Evolutionary conservation across 2,797 vertebrate species (phyloP).

Genomic region (Parotocinclus haroldoi): DNA sequence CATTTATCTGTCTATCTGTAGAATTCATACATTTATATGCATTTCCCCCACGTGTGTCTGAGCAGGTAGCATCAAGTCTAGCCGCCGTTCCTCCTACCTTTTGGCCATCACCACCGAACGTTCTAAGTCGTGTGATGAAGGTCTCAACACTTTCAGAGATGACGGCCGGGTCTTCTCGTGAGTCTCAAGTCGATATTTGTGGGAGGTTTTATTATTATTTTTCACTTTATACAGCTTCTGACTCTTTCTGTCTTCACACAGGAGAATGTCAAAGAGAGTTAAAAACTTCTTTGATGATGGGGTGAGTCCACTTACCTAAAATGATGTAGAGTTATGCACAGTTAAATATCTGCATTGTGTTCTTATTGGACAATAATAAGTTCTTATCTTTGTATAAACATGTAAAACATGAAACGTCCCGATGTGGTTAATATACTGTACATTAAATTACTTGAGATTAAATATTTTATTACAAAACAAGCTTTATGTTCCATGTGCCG

Average conservation of each 20-base stretch:
- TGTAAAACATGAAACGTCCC: no score
- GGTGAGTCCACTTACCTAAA: constrained; percentile 68
- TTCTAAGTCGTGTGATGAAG: constrained; percentile 97
- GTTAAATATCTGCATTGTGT: no score
- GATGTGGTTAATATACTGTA: no score
- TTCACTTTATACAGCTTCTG: not conserved
- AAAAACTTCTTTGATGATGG: constrained; percentile 95
- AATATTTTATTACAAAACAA: no score
- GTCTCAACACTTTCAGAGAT: constrained; percentile 89
- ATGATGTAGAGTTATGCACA: no score
- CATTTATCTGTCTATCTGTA: not conserved
- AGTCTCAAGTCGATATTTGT: constrained; percentile 45
- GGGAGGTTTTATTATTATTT: not conserved
- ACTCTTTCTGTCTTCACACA: constrained; percentile 54
- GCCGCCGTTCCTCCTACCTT: constrained; percentile 94
- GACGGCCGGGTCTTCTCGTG: constrained; percentile 86
- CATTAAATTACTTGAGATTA: no score
- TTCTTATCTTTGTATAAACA: no score
- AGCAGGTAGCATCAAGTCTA: constrained; percentile 90
- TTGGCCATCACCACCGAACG: constrained; percentile 93
- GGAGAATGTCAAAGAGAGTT: constrained; percentile 88
- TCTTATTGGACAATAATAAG: no score
- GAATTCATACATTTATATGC: no score
- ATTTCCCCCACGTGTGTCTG: constrained; percentile 46
- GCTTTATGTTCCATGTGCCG: no score